Percentiles rank a stretch among this genome's conserved stretches.
These are phyloP conservation scores for Stegastes partitus DNA, from an alignment of 2,113 vertebrate species.

Conservation along the genomic window DNA sequence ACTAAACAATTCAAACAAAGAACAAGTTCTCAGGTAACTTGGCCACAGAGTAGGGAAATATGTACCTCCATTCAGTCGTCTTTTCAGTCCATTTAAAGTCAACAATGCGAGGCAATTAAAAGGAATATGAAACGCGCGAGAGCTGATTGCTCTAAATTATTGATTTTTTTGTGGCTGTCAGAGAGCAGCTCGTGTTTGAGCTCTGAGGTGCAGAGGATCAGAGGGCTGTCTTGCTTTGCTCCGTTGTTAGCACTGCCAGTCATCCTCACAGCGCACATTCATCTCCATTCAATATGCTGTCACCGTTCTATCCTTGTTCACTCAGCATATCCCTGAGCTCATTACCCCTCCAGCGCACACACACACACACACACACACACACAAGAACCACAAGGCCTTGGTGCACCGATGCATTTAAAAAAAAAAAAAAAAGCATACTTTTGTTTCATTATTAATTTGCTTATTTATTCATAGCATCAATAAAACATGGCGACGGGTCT, in stretches of 20 bases:
- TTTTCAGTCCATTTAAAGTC: constrained; percentile 40
- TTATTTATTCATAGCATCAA: constrained; percentile 76
- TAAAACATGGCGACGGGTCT: constrained; percentile 57
- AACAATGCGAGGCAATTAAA: constrained; percentile 50
- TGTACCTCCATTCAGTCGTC: constrained; percentile 16
- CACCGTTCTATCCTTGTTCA: constrained; percentile 59
- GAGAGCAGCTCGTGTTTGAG: constrained; percentile 45
- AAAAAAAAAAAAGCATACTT: constrained; percentile 60
- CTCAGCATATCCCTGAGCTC: constrained; percentile 65
- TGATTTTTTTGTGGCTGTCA: constrained; percentile 59
- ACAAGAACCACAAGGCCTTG: constrained; percentile 1
- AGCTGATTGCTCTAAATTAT: constrained; percentile 64
- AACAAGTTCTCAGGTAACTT: not conserved
- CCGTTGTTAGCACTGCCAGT: constrained; percentile 73
- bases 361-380: constrained; percentile 28
- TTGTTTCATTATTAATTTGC: constrained; percentile 78
- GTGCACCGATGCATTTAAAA: constrained; percentile 46
- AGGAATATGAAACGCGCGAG: constrained; percentile 22
- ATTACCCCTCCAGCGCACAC: constrained; percentile 52
- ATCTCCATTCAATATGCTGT: constrained; percentile 76
- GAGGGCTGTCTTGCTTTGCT: constrained; percentile 50
- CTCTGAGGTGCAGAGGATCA: constrained; percentile 61
- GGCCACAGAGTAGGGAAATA: not conserved
- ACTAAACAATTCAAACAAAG: constrained; percentile 12
- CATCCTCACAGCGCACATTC: constrained; percentile 64